Evolutionary conservation across 2,888 invertebrate genomes (phyloP).

Genomic region (Tetranychus piercei): DNA sequence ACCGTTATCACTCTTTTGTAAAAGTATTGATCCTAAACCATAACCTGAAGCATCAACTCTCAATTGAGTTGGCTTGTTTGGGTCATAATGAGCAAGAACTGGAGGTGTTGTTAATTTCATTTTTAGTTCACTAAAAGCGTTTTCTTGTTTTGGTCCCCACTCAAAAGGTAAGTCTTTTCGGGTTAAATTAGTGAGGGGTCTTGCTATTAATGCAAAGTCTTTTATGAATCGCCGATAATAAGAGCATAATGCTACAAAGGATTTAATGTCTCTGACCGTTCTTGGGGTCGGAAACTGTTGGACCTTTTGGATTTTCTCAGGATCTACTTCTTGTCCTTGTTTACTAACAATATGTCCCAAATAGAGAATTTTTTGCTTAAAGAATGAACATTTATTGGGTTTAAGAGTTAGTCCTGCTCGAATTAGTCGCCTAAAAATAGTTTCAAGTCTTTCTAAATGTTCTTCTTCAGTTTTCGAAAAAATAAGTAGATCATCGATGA

Average conservation of each 20-base stretch:
- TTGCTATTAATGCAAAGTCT: slow-evolving; percentile 24
- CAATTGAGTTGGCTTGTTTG: slow-evolving; percentile 10
- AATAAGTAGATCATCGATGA: slow-evolving; percentile 27
- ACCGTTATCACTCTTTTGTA: slow-evolving; percentile 13
- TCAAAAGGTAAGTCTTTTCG: slow-evolving; percentile 17
- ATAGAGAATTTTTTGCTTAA: too few species aligned
- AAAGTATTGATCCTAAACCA: slow-evolving; percentile 19
- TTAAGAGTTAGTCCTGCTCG: slow-evolving; percentile 23
- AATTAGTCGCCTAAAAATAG: slow-evolving; percentile 24
- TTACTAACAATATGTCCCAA: too few species aligned
- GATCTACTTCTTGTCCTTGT: too few species aligned
- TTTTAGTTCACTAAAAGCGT: slow-evolving; percentile 16
- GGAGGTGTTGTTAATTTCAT: slow-evolving; percentile 18
- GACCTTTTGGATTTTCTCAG: too few species aligned
- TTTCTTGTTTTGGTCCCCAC: slow-evolving; percentile 20
- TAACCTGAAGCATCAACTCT: slow-evolving; percentile 19
- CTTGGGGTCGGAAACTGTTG: slow-evolving; percentile 22
- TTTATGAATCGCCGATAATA: slow-evolving; percentile 26
- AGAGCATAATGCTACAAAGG: slow-evolving; percentile 24
- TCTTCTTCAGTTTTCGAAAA: slow-evolving; percentile 22
- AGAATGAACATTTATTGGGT: too few species aligned
- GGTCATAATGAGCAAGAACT: slow-evolving; percentile 17
- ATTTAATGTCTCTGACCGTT: slow-evolving; percentile 20
- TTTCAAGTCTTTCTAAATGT: slow-evolving; percentile 20
- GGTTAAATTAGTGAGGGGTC: slow-evolving; percentile 22